A percentile compares a stretch with the other conserved stretches of the same genome.
These are phyloP conservation scores for Corynorhinus townsendii DNA, from an alignment of 2,113 vertebrate genomes.

Conservation along the genomic window DNA sequence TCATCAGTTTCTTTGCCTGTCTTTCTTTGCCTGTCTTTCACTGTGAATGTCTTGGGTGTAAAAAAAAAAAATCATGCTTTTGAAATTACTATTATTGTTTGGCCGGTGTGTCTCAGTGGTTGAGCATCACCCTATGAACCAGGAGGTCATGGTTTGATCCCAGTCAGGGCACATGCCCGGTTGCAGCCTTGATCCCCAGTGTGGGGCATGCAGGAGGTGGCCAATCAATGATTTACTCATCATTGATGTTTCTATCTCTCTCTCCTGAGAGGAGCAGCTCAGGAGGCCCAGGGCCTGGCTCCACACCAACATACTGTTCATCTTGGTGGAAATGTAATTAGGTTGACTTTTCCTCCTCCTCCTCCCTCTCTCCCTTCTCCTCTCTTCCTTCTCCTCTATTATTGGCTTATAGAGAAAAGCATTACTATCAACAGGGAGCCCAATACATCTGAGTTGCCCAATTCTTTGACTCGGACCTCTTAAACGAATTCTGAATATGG, in stretches of 20 bases:
- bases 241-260: no score
- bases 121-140: no score
- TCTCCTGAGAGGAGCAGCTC: background rate
- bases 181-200: no score
- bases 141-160: no score
- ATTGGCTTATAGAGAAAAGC: background rate
- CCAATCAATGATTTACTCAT: no score
- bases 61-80: background rate
- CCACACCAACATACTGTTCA: background rate
- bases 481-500: background rate
- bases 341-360: background rate
- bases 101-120: no score
- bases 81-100: background rate
- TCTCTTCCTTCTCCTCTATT: rapidly evolving
- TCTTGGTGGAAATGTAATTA: background rate
- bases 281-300: background rate
- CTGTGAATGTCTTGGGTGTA: background rate
- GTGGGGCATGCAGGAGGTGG: no score
- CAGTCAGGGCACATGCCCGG: no score
- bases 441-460: background rate
- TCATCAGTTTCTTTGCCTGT: background rate
- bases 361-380: rapidly evolving
- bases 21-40: background rate
- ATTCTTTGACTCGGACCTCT: background rate
- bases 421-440: background rate